Percentiles rank a stretch among this genome's conserved stretches.
These are phyloP conservation scores for Trichonephila clavipes DNA, from an alignment of 1,140 invertebrate species.

Conservation along the genomic window DNA sequence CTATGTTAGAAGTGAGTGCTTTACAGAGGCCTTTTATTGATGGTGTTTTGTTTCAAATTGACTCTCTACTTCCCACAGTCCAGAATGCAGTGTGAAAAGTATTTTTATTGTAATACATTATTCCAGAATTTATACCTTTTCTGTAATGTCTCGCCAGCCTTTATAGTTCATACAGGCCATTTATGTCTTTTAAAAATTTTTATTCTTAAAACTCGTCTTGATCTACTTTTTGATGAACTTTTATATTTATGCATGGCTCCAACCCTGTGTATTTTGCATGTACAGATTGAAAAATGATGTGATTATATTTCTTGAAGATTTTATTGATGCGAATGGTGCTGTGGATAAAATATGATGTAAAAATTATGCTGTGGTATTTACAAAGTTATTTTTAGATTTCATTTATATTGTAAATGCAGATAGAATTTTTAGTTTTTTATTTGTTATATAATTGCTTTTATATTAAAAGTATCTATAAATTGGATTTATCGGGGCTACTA, in stretches of 20 bases:
- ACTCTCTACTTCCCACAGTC: conserved; percentile 75
- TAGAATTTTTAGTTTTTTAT: background rate
- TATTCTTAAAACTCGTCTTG: background rate
- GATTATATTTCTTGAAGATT: background rate
- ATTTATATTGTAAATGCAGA: background rate
- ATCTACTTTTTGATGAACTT: conserved; percentile 1
- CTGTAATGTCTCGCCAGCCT: background rate
- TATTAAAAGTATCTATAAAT: too few species aligned
- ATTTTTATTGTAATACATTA: conserved; percentile 4
- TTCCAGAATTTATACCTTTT: background rate
- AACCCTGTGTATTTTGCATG: background rate
- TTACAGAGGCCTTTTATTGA: conserved; percentile 87
- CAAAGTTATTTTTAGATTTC: conserved; percentile 9
- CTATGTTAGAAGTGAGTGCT: conserved; percentile 88
- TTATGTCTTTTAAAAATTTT: conserved; percentile 17
- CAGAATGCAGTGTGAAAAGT: conserved; percentile 38
- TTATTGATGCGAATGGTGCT: conserved; percentile 13
- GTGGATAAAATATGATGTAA: background rate
- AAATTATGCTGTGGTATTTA: background rate
- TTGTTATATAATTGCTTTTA: too few species aligned
- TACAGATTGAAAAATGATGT: background rate
- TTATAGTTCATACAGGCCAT: background rate
- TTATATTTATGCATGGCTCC: background rate
- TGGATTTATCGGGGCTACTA: too few species aligned
- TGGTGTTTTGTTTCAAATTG: conserved; percentile 79